Evolutionary conservation across 2,113 vertebrate species (phyloP).

Genomic region (Pangasianodon gigas): DNA sequence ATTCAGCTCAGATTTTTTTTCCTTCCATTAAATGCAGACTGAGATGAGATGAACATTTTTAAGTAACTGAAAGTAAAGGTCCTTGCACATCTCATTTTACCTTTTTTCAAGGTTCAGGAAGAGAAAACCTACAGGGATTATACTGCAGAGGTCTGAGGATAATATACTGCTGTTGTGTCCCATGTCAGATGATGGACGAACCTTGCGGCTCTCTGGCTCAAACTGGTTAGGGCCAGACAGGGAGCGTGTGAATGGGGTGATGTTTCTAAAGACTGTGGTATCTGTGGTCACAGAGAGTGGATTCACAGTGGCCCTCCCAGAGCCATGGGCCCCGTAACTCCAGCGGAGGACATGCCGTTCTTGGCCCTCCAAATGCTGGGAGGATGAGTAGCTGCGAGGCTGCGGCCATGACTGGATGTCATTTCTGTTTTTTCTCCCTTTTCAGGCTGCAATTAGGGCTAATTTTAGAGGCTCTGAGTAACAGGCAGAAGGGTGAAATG

Average conservation of each 20-base stretch:
- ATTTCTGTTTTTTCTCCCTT: slow-evolving; percentile 46
- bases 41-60: neutral
- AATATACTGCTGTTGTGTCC: neutral
- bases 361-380: slow-evolving; percentile 27
- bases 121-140: neutral
- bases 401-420: slow-evolving; percentile 47
- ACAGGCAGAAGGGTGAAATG: slow-evolving; percentile 50
- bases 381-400: slow-evolving; percentile 44
- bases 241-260: slow-evolving; percentile 47
- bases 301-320: slow-evolving; percentile 33
- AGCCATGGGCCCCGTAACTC: slow-evolving; percentile 25
- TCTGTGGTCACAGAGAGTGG: slow-evolving; percentile 35
- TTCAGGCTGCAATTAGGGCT: slow-evolving; percentile 53
- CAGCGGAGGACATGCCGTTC: slow-evolving; percentile 39
- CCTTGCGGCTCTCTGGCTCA: neutral
- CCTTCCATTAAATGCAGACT: neutral
- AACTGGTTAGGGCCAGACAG: slow-evolving; percentile 17
- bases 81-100: slow-evolving; percentile 11
- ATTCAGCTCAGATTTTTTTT: slow-evolving; percentile 9
- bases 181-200: slow-evolving; percentile 14
- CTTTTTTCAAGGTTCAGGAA: neutral
- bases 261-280: slow-evolving; percentile 47
- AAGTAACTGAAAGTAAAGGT: neutral
- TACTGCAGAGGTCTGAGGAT: neutral
- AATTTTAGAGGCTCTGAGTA: slow-evolving; percentile 55